These are phyloP conservation scores for Chunga burmeisteri DNA, from an alignment of 2,113 vertebrate species.

Conservation along the genomic window DNA sequence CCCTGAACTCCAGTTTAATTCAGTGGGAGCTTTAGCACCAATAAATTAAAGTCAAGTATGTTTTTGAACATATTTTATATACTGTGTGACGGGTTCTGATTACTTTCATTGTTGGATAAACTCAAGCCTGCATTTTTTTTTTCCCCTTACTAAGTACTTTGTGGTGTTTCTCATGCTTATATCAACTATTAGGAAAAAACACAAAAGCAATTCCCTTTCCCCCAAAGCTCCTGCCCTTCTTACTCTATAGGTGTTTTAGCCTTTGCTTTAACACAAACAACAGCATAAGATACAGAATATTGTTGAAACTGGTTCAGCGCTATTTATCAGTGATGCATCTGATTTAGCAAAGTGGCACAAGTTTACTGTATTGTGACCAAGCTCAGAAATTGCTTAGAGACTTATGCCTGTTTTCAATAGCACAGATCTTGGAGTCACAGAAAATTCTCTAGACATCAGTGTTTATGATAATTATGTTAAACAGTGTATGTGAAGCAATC, in stretches of 20 bases:
- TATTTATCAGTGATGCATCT: neutral
- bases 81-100: neutral
- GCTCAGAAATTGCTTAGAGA: neutral
- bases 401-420: neutral
- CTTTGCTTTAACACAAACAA: neutral
- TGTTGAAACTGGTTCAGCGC: neutral
- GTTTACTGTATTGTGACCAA: neutral
- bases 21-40: neutral
- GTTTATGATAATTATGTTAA: constrained; percentile 52
- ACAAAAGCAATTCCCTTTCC: neutral
- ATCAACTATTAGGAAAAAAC: neutral
- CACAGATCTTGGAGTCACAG: neutral
- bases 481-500: constrained; percentile 32
- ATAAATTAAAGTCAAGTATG: constrained; percentile 31
- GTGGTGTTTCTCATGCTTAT: neutral
- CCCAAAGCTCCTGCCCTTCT: neutral
- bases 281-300: neutral
- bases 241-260: neutral
- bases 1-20: constrained; percentile 35
- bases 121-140: neutral
- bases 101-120: constrained; percentile 6
- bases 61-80: constrained; percentile 15
- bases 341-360: neutral
- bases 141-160: neutral
- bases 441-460: neutral